Evolutionary conservation across 1,140 invertebrate species (phyloP).

Genomic region (Ceratitis capitata): DNA sequence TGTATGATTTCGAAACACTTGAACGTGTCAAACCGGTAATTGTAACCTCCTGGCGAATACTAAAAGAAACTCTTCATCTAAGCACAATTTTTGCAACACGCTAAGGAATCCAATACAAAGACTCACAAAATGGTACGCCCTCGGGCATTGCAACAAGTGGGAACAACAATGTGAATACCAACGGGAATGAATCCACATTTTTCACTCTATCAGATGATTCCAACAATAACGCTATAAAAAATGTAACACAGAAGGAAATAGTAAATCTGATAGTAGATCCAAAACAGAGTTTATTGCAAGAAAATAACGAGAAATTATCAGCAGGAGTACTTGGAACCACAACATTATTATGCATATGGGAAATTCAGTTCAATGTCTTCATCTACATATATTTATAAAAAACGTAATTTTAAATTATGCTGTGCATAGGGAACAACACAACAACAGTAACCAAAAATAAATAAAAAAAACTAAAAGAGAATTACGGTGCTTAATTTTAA

Average conservation of each 20-base stretch:
- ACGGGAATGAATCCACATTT: neutral
- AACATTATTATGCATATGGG: neutral
- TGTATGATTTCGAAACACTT: constrained; percentile 88
- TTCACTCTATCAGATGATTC: neutral
- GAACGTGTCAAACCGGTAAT: constrained; percentile 82
- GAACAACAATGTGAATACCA: neutral
- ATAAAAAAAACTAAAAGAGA: constrained; percentile 22
- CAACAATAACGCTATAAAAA: neutral
- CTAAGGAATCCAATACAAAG: neutral
- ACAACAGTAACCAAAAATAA: neutral
- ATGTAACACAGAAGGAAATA: neutral
- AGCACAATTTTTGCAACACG: constrained; percentile 54
- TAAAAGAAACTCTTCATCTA: constrained; percentile 56
- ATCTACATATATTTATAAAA: constrained; percentile 8
- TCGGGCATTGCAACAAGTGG: neutral
- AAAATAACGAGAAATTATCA: too few species aligned
- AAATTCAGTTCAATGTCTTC: neutral
- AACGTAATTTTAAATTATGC: constrained; percentile 19
- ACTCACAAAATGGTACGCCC: neutral
- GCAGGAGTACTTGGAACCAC: neutral
- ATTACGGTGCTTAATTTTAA: neutral
- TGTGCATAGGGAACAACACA: neutral
- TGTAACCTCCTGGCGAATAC: constrained; percentile 50
- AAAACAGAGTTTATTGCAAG: neutral
- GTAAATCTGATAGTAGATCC: neutral